Percentiles rank a stretch among this genome's conserved stretches.
Evolutionary conservation across 2,797 vertebrate genomes (phyloP).

Genomic region (Trichosurus vulpecula): DNA sequence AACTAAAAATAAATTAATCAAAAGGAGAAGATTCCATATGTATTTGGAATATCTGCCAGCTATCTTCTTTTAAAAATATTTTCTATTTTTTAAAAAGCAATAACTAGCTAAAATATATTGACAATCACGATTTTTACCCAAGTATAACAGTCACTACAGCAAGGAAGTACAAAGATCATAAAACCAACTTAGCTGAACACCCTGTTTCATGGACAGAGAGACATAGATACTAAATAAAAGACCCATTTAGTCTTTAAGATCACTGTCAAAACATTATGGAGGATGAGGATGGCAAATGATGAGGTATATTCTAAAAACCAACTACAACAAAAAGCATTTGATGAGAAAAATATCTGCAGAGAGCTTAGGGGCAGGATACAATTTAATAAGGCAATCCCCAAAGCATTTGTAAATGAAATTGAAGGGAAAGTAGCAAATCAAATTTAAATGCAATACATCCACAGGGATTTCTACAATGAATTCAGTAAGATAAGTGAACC

Average conservation of each 20-base stretch:
- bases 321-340: background rate
- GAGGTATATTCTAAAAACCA: background rate
- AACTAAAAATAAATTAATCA: too few relatives aligned
- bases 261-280: background rate
- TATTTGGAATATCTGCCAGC: background rate
- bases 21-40: background rate
- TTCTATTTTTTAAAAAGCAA: background rate
- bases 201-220: background rate
- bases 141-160: background rate
- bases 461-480: background rate
- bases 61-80: background rate
- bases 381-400: background rate
- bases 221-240: background rate
- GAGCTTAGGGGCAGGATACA: background rate
- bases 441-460: background rate
- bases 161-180: background rate
- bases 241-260: background rate
- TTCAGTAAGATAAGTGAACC: background rate
- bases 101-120: background rate
- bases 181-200: background rate
- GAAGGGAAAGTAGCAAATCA: background rate
- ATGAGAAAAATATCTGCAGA: background rate
- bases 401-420: background rate
- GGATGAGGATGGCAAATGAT: background rate
- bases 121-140: background rate